Percentiles rank a stretch among this genome's conserved stretches.
Evolutionary conservation across 2,113 vertebrate species (phyloP).

Genomic region (Lanius ludovicianus): DNA sequence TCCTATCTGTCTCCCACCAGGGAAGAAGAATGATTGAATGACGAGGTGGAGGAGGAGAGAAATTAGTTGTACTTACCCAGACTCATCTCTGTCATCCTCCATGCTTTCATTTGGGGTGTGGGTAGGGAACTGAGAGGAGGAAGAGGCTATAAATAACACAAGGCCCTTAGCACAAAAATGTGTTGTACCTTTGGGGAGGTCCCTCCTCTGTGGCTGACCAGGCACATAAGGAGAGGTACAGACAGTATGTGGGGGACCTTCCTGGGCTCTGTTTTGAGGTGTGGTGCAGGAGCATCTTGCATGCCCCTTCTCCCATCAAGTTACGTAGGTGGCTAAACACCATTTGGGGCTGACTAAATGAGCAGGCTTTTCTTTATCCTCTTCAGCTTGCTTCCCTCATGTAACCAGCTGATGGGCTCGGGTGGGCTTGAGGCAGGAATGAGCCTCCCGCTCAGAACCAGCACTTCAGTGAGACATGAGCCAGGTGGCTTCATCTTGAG

Average conservation of each 20-base stretch:
- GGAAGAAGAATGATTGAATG: background rate
- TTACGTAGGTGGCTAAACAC: background rate
- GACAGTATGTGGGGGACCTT: background rate
- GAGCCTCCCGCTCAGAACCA: background rate
- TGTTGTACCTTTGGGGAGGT: background rate
- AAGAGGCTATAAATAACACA: background rate
- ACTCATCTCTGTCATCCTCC: background rate
- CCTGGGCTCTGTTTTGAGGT: background rate
- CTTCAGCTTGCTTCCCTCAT: background rate
- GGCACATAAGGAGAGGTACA: background rate
- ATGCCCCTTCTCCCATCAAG: background rate
- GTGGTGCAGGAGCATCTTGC: background rate
- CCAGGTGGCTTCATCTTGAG: background rate
- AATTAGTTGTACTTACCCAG: background rate
- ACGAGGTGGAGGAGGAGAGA: background rate
- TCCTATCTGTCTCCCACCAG: background rate
- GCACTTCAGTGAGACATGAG: background rate
- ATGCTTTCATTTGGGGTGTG: background rate
- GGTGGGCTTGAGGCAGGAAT: background rate
- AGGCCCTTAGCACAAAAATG: background rate
- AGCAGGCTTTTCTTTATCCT: background rate
- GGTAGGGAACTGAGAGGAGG: background rate
- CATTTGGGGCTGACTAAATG: background rate
- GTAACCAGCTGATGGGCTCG: background rate
- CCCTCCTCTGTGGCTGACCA: background rate